phyloP scores from a whole-genome alignment of 2,888 invertebrate species.

The Temnothorax rugatulus region DNA sequence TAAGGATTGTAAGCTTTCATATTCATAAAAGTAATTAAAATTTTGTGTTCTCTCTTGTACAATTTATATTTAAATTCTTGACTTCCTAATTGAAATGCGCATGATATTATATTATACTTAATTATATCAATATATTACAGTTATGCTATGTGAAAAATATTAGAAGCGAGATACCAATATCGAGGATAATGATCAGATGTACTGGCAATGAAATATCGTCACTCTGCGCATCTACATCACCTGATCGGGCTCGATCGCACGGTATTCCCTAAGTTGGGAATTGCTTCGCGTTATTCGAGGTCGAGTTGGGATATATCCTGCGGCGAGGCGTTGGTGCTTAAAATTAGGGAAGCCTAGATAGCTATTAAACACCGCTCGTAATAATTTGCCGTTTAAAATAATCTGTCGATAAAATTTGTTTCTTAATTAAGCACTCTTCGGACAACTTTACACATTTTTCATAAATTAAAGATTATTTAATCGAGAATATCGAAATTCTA shows the following conservation, averaged over 20 bases:
- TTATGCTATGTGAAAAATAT: not conserved
- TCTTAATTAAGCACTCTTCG: not conserved
- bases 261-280: conserved; percentile 62
- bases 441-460: not conserved
- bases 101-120: not conserved
- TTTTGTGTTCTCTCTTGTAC: not conserved
- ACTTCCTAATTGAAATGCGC: not conserved
- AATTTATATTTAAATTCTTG: not conserved
- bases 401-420: not conserved
- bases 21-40: not conserved
- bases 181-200: not conserved
- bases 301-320: conserved; percentile 24
- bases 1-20: not conserved
- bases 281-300: conserved; percentile 62
- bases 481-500: not conserved
- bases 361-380: conserved; percentile 16
- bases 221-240: conserved; percentile 55
- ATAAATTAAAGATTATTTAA: conserved; percentile 30
- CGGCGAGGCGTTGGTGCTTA: conserved; percentile 50
- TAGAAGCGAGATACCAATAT: not conserved
- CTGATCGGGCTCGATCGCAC: conserved; percentile 60
- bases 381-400: conserved; percentile 16
- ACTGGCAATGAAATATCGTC: conserved; percentile 8
- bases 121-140: not conserved
- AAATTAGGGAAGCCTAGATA: conserved; percentile 63